Conservation (phyloP, 2,797 vertebrate species). For the Brotula barbata region DNA sequence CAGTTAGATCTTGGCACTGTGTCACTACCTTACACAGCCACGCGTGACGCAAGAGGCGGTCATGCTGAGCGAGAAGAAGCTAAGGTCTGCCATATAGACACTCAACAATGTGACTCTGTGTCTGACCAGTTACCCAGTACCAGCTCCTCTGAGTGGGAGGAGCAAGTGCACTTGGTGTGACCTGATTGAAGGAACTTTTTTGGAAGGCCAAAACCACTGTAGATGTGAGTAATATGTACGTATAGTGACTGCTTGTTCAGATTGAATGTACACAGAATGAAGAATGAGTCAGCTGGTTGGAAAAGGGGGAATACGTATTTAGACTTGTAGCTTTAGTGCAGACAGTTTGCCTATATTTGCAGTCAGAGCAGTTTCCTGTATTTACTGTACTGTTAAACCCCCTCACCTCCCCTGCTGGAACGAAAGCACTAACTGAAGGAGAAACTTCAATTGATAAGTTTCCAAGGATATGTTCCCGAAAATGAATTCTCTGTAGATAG, state of each 20-base stretch:
- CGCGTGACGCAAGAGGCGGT: conserved; percentile 63
- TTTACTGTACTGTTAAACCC: conserved; percentile 20
- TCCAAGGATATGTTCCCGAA: conserved; percentile 23
- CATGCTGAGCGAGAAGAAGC: conserved; percentile 47
- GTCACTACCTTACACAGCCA: conserved; percentile 69
- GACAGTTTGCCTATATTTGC: conserved; percentile 9
- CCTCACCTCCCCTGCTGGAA: conserved; percentile 24
- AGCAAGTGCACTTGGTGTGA: conserved; percentile 94
- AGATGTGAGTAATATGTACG: conserved; percentile 19
- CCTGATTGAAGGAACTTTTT: conserved; percentile 17
- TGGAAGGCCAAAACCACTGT: conserved; percentile 50
- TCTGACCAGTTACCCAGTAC: conserved; percentile 82
- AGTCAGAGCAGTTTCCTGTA: conserved; percentile 9
- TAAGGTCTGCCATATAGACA: conserved; percentile 70
- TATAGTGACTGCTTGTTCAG: conserved; percentile 11
- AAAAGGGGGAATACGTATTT: conserved; percentile 16
- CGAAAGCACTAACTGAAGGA: conserved; percentile 44
- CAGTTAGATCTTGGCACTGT: conserved; percentile 79
- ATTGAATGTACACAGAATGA: conserved; percentile 49
- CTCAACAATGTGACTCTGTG: conserved; percentile 80
- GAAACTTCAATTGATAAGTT: conserved; percentile 31
- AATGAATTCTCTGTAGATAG: conserved; percentile 34
- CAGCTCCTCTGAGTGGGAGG: conserved; percentile 91
- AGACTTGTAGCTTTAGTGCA: conserved; percentile 2
- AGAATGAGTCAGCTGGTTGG: conserved; percentile 35